Conservation (phyloP, 2,113 vertebrate genomes). For the Plecturocebus donacophilus region DNA sequence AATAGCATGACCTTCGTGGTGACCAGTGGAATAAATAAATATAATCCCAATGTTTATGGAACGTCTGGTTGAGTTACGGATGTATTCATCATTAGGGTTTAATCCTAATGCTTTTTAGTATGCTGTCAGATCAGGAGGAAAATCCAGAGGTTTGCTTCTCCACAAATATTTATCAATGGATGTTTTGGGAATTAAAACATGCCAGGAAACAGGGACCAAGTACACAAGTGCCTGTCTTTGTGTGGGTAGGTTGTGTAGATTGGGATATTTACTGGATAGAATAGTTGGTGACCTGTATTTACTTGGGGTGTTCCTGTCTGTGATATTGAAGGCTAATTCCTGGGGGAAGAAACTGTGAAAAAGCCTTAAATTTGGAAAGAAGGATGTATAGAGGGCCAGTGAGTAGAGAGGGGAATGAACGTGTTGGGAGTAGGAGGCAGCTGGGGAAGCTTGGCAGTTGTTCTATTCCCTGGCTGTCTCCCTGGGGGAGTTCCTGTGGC, state of each 20-base stretch:
- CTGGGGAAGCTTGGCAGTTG: background rate
- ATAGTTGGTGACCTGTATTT: background rate
- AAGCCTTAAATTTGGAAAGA: background rate
- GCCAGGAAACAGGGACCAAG: constrained; percentile 8
- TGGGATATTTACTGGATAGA: background rate
- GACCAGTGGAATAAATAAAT: background rate
- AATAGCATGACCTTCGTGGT: background rate
- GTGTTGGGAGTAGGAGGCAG: background rate
- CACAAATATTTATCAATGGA: constrained; percentile 60
- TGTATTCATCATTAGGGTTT: background rate
- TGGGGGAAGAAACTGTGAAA: background rate
- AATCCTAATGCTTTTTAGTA: constrained; percentile 47
- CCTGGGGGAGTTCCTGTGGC: background rate
- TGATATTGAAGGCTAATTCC: background rate
- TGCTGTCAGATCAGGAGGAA: constrained; percentile 38
- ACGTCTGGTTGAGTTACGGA: constrained; percentile 3
- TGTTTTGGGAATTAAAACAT: constrained; percentile 54
- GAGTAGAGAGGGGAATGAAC: background rate
- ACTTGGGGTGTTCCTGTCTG: background rate
- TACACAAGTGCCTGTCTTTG: background rate
- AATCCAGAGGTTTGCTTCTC: constrained; percentile 51
- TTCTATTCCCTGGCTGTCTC: background rate
- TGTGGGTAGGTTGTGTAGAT: background rate
- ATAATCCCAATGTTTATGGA: constrained; percentile 50
- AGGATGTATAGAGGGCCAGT: background rate